Evolutionary conservation across 2,888 invertebrate species (phyloP), one percentile per base, ranked within the genome.

Genomic region (Ectropis crepuscularia): DNA sequence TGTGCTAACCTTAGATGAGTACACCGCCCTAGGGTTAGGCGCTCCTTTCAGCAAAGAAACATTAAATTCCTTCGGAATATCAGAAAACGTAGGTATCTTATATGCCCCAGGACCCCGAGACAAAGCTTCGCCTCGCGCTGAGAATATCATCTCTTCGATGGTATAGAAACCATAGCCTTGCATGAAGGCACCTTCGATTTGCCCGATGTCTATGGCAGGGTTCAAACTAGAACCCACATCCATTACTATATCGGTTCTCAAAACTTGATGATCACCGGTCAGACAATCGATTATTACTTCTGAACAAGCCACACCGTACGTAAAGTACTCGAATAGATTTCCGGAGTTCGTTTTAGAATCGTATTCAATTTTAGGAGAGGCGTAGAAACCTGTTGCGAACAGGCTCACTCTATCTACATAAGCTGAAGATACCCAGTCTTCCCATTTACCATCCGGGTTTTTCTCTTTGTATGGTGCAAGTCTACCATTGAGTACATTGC

Each of bases 141-240:
- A 95, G 78, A 96, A 96, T 48, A 96, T 88, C 86, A 97, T 93
- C 84, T 98, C 97, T 85, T 98, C 98, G 75, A 98, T 87, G 0
- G 96, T 96, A 79, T 95, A 96, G 69, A 97, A 89, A 0, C 98
- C 98, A 78, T 97, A 97, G 0, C 98, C 98, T 94, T 97, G 97
- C 82, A 96, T 93, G 80, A 97, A 98, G 0, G 95, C 98, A 5
- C 98, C 98, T 89, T 98, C 98, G 5, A 98, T 95, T 91, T 98
- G 98, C 0, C 98, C 98, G 68, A 98, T 96, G 75, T 98, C 98
- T 67, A 98, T 96, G 0, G 97, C 97, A 1, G 98, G 98, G 85
- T 98, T 98, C 60, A 98, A 87, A 85, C 97, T 97, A 76, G 96
- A 95, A 0, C 98, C 98, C 45, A 98, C 89, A 88, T 98, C 98